These are phyloP conservation scores for Phoeniculus purpureus DNA, from an alignment of 2,797 vertebrate genomes.

Conservation along the genomic window DNA sequence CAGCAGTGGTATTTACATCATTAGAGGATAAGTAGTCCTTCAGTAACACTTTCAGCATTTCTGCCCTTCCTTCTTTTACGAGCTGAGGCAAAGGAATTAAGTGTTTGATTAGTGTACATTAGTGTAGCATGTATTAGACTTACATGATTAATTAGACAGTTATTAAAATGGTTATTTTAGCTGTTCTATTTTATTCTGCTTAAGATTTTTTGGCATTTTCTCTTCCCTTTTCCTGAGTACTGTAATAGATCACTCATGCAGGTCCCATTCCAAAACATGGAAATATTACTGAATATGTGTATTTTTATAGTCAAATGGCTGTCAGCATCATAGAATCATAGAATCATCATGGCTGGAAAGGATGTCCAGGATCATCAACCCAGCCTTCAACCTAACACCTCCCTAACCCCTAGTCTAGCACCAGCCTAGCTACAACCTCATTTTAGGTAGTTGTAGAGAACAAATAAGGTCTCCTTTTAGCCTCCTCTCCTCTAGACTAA, in stretches of 20 bases:
- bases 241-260: neutral
- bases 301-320: neutral
- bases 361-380: no score
- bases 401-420: no score
- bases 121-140: neutral
- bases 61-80: neutral
- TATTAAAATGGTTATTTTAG: neutral
- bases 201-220: neutral
- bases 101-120: neutral
- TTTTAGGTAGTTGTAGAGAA: no score
- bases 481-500: no score
- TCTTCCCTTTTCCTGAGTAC: neutral
- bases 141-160: no score
- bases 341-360: no score
- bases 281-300: neutral
- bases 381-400: no score
- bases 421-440: no score
- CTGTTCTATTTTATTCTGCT: neutral
- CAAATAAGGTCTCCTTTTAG: no score
- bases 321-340: neutral
- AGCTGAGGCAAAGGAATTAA: neutral
- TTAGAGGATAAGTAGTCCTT: neutral
- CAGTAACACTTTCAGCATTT: neutral
- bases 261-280: neutral
- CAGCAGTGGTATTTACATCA: neutral